These are phyloP conservation scores for Sarcophilus harrisii DNA, from an alignment of 2,797 vertebrate genomes.

Conservation along the genomic window DNA sequence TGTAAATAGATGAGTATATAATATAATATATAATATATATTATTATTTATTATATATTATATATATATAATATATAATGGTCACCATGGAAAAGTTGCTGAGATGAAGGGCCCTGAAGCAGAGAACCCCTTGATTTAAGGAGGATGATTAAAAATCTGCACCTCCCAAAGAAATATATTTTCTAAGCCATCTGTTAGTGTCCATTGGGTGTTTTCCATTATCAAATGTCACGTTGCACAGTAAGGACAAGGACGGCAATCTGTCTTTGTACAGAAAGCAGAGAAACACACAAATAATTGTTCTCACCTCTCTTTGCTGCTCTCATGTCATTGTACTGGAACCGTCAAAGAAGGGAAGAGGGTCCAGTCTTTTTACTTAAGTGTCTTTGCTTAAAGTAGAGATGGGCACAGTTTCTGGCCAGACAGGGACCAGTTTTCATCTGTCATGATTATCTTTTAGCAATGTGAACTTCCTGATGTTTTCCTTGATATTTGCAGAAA, in stretches of 20 bases:
- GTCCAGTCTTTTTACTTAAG: neutral
- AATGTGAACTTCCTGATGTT: neutral
- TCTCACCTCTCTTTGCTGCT: neutral
- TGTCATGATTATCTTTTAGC: neutral
- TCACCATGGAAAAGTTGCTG: neutral
- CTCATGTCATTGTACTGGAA: neutral
- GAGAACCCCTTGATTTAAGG: slow-evolving; percentile 24
- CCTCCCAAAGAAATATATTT: slow-evolving; percentile 32
- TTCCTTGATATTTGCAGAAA: neutral
- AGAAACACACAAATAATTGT: slow-evolving; percentile 48
- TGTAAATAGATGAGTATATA: neutral
- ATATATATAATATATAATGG: no score
- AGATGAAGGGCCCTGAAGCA: neutral
- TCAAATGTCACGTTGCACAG: neutral
- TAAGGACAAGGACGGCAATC: slow-evolving; percentile 25
- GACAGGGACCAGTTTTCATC: neutral
- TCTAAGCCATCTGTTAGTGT: slow-evolving; percentile 44
- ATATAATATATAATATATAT: no score
- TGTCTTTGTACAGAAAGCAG: slow-evolving; percentile 32
- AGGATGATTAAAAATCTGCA: slow-evolving; percentile 31
- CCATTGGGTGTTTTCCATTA: neutral
- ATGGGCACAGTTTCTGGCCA: neutral
- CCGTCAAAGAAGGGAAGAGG: neutral
- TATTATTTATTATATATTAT: no score
- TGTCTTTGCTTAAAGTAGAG: neutral